phyloP scores from a whole-genome alignment of 1,140 invertebrate genomes.

The Drosophila ironensis region DNA sequence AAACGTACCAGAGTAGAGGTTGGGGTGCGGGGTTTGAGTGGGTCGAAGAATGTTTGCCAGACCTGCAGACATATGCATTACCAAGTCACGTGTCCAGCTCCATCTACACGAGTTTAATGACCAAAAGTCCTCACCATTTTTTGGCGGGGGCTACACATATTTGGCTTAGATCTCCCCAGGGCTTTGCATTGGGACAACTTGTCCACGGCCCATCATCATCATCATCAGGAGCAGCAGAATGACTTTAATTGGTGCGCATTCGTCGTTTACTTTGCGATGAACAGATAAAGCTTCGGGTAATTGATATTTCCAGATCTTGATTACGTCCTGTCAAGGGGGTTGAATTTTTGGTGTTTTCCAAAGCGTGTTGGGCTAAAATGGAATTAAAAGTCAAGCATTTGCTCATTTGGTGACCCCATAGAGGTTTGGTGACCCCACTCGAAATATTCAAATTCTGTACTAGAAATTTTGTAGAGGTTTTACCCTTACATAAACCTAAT shows the following conservation, averaged over 20 bases:
- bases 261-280: slow-evolving; percentile 43
- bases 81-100: slow-evolving; percentile 45
- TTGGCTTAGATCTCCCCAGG: slow-evolving; percentile 1
- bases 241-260: slow-evolving; percentile 47
- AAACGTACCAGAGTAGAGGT: background rate
- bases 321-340: slow-evolving; percentile 16
- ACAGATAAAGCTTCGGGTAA: slow-evolving; percentile 37
- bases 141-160: slow-evolving; percentile 1
- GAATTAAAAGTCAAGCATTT: background rate
- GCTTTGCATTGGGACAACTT: slow-evolving; percentile 13
- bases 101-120: slow-evolving; percentile 32
- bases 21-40: background rate
- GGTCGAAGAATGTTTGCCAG: slow-evolving; percentile 23
- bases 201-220: slow-evolving; percentile 5
- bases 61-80: slow-evolving; percentile 49
- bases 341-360: background rate
- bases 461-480: too few species aligned
- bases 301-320: slow-evolving; percentile 45
- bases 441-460: too few species aligned
- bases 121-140: slow-evolving; percentile 14
- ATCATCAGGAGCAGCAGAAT: too few species aligned
- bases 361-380: background rate
- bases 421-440: too few species aligned
- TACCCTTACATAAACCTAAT: too few species aligned
- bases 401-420: too few species aligned